Conservation (phyloP, 2,113 vertebrate genomes). For the Sceloporus undulatus region DNA sequence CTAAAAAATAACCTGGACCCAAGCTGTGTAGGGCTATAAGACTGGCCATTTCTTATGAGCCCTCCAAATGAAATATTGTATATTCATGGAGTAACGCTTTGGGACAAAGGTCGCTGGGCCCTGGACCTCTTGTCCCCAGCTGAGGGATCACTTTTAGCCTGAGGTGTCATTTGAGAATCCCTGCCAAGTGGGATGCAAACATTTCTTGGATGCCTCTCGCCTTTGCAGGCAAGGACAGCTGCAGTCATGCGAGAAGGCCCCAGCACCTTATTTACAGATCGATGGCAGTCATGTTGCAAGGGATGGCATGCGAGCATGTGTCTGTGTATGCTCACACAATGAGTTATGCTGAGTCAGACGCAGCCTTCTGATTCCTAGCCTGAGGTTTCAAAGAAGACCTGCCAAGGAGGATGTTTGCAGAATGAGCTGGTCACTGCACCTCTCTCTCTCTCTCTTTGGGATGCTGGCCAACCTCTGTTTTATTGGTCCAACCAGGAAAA, state of each 20-base stretch:
- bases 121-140: not conserved
- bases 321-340: not conserved
- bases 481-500: not conserved
- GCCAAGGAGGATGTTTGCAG: not conserved
- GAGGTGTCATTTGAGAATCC: constrained; percentile 9
- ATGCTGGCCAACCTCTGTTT: not conserved
- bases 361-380: not conserved
- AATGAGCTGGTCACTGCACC: not conserved
- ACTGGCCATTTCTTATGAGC: not conserved
- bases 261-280: constrained; percentile 1
- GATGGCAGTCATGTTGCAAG: not conserved
- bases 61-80: too few species aligned
- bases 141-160: constrained; percentile 6
- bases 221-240: constrained; percentile 30
- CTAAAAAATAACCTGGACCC: too few species aligned
- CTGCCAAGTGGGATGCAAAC: not conserved
- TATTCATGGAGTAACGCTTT: not conserved
- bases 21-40: too few species aligned
- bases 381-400: not conserved
- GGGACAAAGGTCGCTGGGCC: not conserved
- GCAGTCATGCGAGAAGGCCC: constrained; percentile 9
- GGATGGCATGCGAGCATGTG: not conserved
- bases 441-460: not conserved
- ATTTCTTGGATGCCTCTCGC: constrained; percentile 1
- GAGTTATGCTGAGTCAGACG: constrained; percentile 19